Evolutionary conservation across 53 echinoderm and acorn worm species (phyloP).

Genomic region (Temnopleurus reevesii): DNA sequence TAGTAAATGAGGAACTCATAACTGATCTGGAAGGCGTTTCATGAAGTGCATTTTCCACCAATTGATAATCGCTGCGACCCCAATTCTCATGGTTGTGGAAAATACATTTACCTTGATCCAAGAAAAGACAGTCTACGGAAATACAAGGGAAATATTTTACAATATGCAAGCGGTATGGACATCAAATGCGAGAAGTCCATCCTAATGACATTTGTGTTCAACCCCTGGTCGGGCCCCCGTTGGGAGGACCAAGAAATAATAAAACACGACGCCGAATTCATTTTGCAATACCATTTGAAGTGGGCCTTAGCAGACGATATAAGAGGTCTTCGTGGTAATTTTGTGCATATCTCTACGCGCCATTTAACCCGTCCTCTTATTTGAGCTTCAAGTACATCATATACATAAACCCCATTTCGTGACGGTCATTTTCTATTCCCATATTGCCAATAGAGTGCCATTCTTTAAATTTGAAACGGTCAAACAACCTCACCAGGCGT

Average conservation of each 20-base stretch:
- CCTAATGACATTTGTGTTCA: background rate
- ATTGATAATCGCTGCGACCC: too few relatives aligned
- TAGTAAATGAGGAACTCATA: too few relatives aligned
- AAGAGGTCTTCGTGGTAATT: background rate
- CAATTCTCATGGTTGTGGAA: too few relatives aligned
- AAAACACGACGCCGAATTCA: background rate
- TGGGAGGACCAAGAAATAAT: too few relatives aligned
- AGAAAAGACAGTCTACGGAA: background rate
- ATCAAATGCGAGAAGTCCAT: background rate
- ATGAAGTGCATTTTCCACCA: too few relatives aligned
- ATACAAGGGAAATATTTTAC: background rate
- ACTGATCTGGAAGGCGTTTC: too few relatives aligned
- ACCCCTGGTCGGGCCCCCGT: too few relatives aligned
- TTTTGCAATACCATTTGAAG: slow-evolving; percentile 7
- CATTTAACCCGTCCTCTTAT: background rate
- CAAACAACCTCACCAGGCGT: background rate
- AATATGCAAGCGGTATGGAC: background rate
- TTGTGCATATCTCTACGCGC: background rate
- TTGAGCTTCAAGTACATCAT: background rate
- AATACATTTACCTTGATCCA: background rate
- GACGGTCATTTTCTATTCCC: background rate
- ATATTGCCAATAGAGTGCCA: background rate
- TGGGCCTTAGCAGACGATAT: background rate
- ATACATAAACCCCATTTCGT: background rate
- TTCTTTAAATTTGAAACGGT: slow-evolving; percentile 11